Conservation (phyloP, 2,888 invertebrate species). For the Gymnosoma rotundatum region DNA sequence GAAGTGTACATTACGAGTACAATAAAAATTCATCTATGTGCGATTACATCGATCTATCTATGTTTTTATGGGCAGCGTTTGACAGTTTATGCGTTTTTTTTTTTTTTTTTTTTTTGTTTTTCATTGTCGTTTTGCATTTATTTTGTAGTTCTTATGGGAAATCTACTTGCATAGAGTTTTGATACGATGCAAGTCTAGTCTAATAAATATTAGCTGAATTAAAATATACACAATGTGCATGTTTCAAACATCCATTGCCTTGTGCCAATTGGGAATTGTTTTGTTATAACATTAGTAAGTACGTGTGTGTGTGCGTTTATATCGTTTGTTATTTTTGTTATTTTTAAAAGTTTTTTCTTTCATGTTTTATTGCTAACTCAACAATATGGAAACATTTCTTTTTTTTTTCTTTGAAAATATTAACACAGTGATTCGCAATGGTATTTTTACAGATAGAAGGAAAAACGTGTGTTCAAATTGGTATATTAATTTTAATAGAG, state of each 20-base stretch:
- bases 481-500: too few species aligned
- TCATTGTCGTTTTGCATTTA: too few species aligned
- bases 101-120: conserved; percentile 15
- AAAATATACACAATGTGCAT: conserved; percentile 32
- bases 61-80: conserved; percentile 30
- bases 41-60: conserved; percentile 56
- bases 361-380: conserved; percentile 61
- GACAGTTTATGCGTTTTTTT: conserved; percentile 46
- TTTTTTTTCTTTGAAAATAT: not conserved
- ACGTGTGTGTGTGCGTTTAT: not conserved
- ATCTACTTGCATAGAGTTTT: conserved; percentile 53
- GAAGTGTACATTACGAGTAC: conserved; percentile 68
- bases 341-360: conserved; percentile 33
- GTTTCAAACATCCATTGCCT: conserved; percentile 47
- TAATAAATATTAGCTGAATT: conserved; percentile 52
- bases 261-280: conserved; percentile 69
- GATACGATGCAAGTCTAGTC: conserved; percentile 62
- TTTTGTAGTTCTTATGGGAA: conserved; percentile 59
- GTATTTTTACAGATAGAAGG: not conserved
- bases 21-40: conserved; percentile 49
- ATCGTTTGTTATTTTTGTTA: conserved; percentile 41
- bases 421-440: conserved; percentile 37
- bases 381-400: conserved; percentile 69
- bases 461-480: not conserved
- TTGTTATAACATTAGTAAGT: conserved; percentile 12